Conservation (phyloP, 2,888 invertebrate genomes). For the Troglohyphantes excavatus region DNA sequence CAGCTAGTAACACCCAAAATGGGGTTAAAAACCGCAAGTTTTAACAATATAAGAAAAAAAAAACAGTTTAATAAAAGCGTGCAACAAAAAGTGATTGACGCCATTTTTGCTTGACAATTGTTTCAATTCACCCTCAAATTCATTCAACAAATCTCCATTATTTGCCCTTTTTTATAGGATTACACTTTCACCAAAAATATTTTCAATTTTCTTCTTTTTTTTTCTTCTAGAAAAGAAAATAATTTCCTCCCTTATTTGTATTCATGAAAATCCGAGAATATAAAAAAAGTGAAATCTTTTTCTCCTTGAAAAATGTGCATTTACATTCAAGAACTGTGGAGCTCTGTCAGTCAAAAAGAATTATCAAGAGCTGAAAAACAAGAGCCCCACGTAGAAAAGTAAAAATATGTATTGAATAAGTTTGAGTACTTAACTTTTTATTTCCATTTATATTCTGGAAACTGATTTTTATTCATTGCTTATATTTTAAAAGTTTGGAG, state of each 20-base stretch:
- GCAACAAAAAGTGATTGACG: too few relatives aligned
- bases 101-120: too few relatives aligned
- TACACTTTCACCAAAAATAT: not conserved
- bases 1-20: too few relatives aligned
- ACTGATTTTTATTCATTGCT: not conserved
- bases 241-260: not conserved
- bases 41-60: too few relatives aligned
- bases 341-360: not conserved
- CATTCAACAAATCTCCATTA: too few relatives aligned
- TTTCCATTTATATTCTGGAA: not conserved
- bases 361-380: not conserved
- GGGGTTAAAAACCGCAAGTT: too few relatives aligned
- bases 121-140: too few relatives aligned
- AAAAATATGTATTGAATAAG: conserved; percentile 1
- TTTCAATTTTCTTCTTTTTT: not conserved
- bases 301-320: not conserved
- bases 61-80: too few relatives aligned
- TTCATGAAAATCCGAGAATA: not conserved
- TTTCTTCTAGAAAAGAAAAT: not conserved
- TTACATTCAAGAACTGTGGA: not conserved
- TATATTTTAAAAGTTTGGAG: not conserved
- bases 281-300: not conserved
- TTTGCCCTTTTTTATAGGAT: not conserved
- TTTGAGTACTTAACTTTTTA: not conserved
- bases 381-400: not conserved